Conservation (phyloP, 2,113 vertebrate genomes). For the Leucopternis melanops region DNA sequence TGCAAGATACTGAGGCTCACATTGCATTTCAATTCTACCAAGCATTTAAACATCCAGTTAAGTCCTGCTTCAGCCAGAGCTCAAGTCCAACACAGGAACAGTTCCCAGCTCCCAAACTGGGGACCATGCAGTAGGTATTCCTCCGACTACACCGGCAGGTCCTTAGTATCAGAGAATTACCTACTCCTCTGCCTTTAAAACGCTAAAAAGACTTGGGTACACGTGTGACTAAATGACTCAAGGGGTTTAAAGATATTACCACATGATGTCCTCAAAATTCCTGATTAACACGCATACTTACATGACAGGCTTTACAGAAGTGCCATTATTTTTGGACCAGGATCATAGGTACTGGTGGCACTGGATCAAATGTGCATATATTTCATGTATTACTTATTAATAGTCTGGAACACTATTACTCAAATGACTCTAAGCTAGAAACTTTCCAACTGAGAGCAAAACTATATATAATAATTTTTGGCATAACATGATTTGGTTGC, state of each 20-base stretch:
- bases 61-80: not conserved
- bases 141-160: fast-evolving
- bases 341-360: not conserved
- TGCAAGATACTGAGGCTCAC: not conserved
- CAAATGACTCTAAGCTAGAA: not conserved
- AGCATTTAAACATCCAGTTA: not conserved
- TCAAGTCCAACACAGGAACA: not conserved
- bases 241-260: not conserved
- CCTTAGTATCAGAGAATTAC: not conserved
- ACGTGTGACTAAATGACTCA: not conserved
- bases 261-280: not conserved
- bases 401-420: not conserved
- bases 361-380: not conserved
- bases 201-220: not conserved
- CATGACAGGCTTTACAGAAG: not conserved
- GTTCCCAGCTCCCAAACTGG: not conserved
- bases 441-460: not conserved
- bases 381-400: not conserved
- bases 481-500: constrained; percentile 7
- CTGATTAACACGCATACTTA: not conserved
- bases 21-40: not conserved
- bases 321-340: not conserved
- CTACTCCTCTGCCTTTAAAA: not conserved
- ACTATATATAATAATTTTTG: not conserved
- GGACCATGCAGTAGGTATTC: not conserved